phyloP scores from a whole-genome alignment of 2,797 vertebrate species.

The Hyperoplus immaculatus region DNA sequence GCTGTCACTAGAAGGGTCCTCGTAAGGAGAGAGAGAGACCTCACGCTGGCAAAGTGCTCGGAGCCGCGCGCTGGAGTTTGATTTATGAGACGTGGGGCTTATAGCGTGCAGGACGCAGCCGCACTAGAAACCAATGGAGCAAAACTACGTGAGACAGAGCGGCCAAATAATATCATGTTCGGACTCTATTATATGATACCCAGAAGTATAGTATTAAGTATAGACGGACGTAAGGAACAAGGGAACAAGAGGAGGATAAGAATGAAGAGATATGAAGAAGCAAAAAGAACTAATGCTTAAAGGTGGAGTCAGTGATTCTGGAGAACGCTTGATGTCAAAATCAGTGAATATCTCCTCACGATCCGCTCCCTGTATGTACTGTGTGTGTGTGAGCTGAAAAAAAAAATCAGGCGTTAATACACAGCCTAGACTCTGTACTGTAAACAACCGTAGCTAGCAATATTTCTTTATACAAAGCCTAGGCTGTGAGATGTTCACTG shows the following conservation, averaged over 20 bases:
- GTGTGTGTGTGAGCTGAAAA: no score
- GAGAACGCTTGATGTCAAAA: background rate
- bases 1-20: slow-evolving; percentile 20
- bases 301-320: background rate
- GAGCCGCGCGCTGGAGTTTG: slow-evolving; percentile 57
- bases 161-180: slow-evolving; percentile 55
- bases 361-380: no score
- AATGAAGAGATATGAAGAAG: background rate
- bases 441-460: background rate
- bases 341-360: no score
- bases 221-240: background rate
- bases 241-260: background rate
- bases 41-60: slow-evolving; percentile 33
- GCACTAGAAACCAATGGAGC: slow-evolving; percentile 56
- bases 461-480: no score
- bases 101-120: slow-evolving; percentile 50
- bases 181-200: slow-evolving; percentile 34
- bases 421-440: background rate
- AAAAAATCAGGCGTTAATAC: no score
- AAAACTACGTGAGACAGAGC: slow-evolving; percentile 51
- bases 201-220: slow-evolving; percentile 32
- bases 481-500: no score
- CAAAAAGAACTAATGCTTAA: background rate
- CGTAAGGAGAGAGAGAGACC: slow-evolving; percentile 20
- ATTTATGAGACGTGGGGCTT: slow-evolving; percentile 67